Percentiles rank a stretch among this genome's conserved stretches.
These are phyloP conservation scores for Physocephala rufipes DNA, from an alignment of 2,888 invertebrate species.

Conservation along the genomic window DNA sequence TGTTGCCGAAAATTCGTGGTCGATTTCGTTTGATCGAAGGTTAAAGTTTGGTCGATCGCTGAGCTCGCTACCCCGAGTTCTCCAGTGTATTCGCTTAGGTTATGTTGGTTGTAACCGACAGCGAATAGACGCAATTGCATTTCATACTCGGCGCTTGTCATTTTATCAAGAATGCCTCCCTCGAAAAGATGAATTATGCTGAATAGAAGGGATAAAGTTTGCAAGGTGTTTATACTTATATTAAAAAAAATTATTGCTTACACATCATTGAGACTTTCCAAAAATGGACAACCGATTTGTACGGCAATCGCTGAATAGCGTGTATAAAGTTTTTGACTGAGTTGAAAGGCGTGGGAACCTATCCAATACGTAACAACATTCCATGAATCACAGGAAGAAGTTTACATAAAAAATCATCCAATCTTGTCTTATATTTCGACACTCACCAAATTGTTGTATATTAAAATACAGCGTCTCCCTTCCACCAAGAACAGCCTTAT, in stretches of 20 bases:
- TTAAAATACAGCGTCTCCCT: slow-evolving; percentile 80
- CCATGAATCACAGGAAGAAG: not conserved
- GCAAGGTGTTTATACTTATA: not conserved
- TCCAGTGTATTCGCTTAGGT: slow-evolving; percentile 46
- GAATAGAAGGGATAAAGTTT: not conserved
- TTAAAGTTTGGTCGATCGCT: slow-evolving; percentile 40
- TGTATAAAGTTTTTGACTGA: slow-evolving; percentile 80
- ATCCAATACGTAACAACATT: too few species aligned
- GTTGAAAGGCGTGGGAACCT: slow-evolving; percentile 68
- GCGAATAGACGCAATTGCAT: slow-evolving; percentile 71
- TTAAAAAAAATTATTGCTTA: slow-evolving; percentile 57
- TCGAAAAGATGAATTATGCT: slow-evolving; percentile 79
- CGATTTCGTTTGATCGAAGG: slow-evolving; percentile 37
- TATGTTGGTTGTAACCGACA: slow-evolving; percentile 49
- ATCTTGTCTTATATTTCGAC: not conserved
- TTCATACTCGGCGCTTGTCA: slow-evolving; percentile 80
- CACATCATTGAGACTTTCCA: slow-evolving; percentile 79
- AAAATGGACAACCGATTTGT: slow-evolving; percentile 79
- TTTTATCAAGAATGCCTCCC: slow-evolving; percentile 79
- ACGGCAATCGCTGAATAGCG: slow-evolving; percentile 81
- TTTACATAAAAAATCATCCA: not conserved
- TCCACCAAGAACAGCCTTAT: slow-evolving; percentile 75
- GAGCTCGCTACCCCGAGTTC: slow-evolving; percentile 31
- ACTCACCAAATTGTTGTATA: slow-evolving; percentile 75
- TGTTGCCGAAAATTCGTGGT: slow-evolving; percentile 39